Conservation (phyloP, 1,140 invertebrate genomes). For the Pararge aegeria region DNA sequence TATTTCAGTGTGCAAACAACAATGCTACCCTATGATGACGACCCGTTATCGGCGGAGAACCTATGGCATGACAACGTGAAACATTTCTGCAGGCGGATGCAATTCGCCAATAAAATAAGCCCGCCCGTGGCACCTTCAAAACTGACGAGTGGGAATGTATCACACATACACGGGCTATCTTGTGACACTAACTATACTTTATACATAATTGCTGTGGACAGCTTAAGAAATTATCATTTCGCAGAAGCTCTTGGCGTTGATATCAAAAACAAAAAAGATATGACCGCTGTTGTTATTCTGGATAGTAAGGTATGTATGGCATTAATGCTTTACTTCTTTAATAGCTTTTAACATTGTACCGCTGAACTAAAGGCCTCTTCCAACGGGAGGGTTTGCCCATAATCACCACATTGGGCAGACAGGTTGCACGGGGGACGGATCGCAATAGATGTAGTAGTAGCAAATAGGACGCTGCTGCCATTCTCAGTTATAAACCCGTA, state of each 20-base stretch:
- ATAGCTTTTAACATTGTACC: too few relatives aligned
- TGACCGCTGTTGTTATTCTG: slow-evolving; percentile 86
- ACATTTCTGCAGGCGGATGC: slow-evolving; percentile 68
- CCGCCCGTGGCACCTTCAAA: slow-evolving; percentile 46
- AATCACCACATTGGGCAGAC: too few relatives aligned
- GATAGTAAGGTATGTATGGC: slow-evolving; percentile 83
- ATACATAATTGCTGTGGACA: slow-evolving; percentile 86
- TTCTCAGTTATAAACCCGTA: too few relatives aligned
- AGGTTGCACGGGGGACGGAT: too few relatives aligned
- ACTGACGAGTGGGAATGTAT: slow-evolving; percentile 37
- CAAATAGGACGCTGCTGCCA: too few relatives aligned
- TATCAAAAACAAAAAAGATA: slow-evolving; percentile 81
- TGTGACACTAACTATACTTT: slow-evolving; percentile 83
- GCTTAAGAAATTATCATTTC: slow-evolving; percentile 85
- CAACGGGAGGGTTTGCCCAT: too few relatives aligned
- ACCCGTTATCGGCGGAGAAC: slow-evolving; percentile 79
- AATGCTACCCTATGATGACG: slow-evolving; percentile 75
- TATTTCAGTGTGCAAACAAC: slow-evolving; percentile 68
- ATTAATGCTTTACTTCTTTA: too few relatives aligned
- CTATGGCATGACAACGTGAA: slow-evolving; percentile 65
- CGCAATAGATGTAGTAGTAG: too few relatives aligned
- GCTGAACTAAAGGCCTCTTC: too few relatives aligned
- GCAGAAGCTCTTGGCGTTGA: slow-evolving; percentile 87
- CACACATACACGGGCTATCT: slow-evolving; percentile 49
- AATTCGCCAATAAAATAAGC: slow-evolving; percentile 65